phyloP scores from a whole-genome alignment of 2,888 invertebrate genomes.

The Tenthredo notha region DNA sequence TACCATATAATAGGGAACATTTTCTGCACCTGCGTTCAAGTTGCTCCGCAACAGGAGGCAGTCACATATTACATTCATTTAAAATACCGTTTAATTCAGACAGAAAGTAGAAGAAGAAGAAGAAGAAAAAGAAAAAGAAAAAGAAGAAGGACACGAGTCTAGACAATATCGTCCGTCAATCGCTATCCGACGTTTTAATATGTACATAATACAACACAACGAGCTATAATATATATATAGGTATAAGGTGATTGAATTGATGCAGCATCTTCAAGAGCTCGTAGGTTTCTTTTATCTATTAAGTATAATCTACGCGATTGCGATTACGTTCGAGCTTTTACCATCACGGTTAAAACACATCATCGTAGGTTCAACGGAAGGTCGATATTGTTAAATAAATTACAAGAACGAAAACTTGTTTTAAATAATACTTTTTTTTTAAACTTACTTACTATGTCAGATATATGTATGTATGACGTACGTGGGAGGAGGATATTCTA shows the following conservation, averaged over 20 bases:
- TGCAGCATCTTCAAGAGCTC: background rate
- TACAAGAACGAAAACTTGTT: background rate
- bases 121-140: background rate
- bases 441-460: background rate
- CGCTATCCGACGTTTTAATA: background rate
- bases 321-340: background rate
- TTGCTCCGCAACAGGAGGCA: background rate
- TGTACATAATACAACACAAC: background rate
- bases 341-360: background rate
- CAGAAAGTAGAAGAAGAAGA: background rate
- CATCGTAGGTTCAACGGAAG: background rate
- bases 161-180: conserved; percentile 32
- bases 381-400: conserved; percentile 10
- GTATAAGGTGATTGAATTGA: background rate
- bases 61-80: conserved; percentile 27
- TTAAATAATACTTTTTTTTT: background rate
- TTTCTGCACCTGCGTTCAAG: conserved; percentile 10
- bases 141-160: background rate
- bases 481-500: background rate
- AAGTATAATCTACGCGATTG: background rate
- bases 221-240: background rate
- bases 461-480: background rate
- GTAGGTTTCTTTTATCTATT: background rate
- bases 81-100: conserved; percentile 19
- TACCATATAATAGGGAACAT: conserved; percentile 11